These are phyloP conservation scores for Cantharis flavilabris DNA, from an alignment of 2,888 invertebrate genomes.

Conservation along the genomic window DNA sequence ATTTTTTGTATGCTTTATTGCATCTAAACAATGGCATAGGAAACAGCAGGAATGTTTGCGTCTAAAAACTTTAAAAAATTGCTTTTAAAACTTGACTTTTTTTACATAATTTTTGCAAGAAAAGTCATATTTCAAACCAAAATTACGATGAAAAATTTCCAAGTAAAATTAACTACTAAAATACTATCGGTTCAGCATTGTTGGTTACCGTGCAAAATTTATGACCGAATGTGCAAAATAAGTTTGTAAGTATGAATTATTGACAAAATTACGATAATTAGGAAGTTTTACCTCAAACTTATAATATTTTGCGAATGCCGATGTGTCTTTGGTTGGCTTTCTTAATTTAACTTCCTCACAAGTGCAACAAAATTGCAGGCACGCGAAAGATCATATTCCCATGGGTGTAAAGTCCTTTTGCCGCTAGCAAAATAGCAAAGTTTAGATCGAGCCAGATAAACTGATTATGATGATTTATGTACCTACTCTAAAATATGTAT, in stretches of 20 bases:
- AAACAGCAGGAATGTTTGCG: slow-evolving; percentile 23
- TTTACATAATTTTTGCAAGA: slow-evolving; percentile 5
- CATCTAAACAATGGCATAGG: slow-evolving; percentile 35
- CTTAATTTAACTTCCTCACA: neutral
- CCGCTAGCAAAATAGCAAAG: slow-evolving; percentile 49
- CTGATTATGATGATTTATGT: slow-evolving; percentile 53
- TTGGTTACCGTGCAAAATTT: slow-evolving; percentile 30
- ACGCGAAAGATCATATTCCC: slow-evolving; percentile 41
- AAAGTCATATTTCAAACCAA: slow-evolving; percentile 11
- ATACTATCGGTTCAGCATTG: slow-evolving; percentile 38
- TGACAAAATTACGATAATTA: neutral
- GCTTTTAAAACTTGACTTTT: slow-evolving; percentile 10
- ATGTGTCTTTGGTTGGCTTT: neutral
- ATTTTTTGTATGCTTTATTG: slow-evolving; percentile 37
- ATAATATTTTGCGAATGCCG: neutral
- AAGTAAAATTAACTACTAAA: slow-evolving; percentile 36
- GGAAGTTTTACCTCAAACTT: neutral
- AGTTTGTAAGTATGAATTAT: slow-evolving; percentile 19
- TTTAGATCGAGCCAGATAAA: slow-evolving; percentile 53
- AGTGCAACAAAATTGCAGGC: slow-evolving; percentile 17
- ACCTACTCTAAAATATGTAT: slow-evolving; percentile 47
- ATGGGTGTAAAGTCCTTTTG: slow-evolving; percentile 34
- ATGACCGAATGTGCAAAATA: slow-evolving; percentile 13
- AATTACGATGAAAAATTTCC: slow-evolving; percentile 28
- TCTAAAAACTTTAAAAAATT: slow-evolving; percentile 11